Conservation (phyloP, 2,113 vertebrate species). For the Chinchilla lanigera region DNA sequence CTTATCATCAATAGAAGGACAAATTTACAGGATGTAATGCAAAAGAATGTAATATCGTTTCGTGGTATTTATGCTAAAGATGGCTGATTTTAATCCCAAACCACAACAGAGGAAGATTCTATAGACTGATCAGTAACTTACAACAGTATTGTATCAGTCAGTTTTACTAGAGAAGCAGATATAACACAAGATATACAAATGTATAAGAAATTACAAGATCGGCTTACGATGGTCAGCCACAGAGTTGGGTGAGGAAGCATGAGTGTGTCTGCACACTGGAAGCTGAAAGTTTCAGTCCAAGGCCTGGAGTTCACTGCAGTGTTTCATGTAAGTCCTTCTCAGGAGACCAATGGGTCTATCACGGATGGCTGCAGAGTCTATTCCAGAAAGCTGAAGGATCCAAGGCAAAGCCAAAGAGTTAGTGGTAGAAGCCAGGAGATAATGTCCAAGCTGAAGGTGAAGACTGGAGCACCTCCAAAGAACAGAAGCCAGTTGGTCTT, state of each 20-base stretch:
- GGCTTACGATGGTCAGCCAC: background rate
- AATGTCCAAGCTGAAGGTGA: background rate
- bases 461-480: background rate
- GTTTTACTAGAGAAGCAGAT: background rate
- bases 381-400: background rate
- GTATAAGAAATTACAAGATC: background rate
- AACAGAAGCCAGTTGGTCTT: background rate
- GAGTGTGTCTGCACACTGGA: background rate
- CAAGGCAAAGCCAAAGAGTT: background rate
- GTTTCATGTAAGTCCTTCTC: background rate
- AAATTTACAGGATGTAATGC: background rate
- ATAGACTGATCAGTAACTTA: background rate
- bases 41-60: background rate
- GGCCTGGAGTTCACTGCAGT: background rate
- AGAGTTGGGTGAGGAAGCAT: background rate
- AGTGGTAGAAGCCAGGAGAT: background rate
- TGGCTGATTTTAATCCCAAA: background rate
- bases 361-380: background rate
- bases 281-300: background rate
- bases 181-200: background rate
- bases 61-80: constrained; percentile 37
- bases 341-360: background rate
- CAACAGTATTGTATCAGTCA: background rate
- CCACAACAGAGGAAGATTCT: background rate
- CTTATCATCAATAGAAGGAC: background rate